phyloP scores from a whole-genome alignment of 2,888 invertebrate species.

The Limnephilus lunatus region DNA sequence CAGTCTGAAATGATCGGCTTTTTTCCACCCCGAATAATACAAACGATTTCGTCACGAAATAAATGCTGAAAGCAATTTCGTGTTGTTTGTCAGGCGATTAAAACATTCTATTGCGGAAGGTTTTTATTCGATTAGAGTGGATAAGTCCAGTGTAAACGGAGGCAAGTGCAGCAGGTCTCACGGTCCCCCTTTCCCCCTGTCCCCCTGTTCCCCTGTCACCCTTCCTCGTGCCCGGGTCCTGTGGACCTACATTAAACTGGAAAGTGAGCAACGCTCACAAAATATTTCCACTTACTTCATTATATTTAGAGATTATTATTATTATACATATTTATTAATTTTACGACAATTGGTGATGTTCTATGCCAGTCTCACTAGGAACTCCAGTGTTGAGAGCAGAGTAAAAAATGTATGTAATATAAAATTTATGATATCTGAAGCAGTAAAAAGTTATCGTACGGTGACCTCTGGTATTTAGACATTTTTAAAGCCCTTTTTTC shows the following conservation, averaged over 20 bases:
- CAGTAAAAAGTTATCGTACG: too few relatives aligned
- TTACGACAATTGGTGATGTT: too few relatives aligned
- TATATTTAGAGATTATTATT: too few relatives aligned
- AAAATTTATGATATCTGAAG: too few relatives aligned
- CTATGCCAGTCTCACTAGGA: too few relatives aligned
- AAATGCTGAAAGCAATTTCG: conserved; percentile 15
- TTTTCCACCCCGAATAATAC: neutral
- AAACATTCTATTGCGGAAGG: neutral
- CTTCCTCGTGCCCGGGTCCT: neutral
- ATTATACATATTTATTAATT: too few relatives aligned
- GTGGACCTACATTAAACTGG: neutral
- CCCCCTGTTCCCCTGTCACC: neutral
- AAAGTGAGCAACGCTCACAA: too few relatives aligned
- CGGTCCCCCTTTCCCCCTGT: neutral
- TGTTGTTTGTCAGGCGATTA: conserved; percentile 23
- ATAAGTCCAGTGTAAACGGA: conserved; percentile 12
- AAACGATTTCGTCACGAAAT: neutral
- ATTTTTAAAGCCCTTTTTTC: too few relatives aligned
- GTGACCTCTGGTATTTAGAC: too few relatives aligned
- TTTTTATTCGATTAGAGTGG: neutral
- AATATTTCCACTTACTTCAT: too few relatives aligned
- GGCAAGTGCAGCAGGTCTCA: conserved; percentile 21
- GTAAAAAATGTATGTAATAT: too few relatives aligned
- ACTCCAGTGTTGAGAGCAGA: too few relatives aligned
- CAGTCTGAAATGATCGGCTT: neutral